Evolutionary conservation across 2,888 invertebrate species (phyloP), one percentile per base, ranked within the genome.

Genomic region (Odontocolon sp.): DNA sequence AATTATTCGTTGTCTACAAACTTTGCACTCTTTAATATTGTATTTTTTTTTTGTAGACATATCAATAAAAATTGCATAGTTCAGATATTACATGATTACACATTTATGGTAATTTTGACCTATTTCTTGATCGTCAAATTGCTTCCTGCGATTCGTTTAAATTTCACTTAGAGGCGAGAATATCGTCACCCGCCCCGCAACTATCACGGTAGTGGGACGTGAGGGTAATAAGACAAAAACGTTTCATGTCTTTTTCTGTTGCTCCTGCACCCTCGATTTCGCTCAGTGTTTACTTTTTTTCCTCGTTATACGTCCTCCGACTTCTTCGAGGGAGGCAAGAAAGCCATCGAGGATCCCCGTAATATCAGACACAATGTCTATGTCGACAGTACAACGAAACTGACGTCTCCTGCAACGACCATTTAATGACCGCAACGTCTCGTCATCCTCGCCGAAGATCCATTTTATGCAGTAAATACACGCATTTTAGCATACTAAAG

Each of bases 71-170:
- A 61, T 63, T 67, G 28, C 5, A 23, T 5, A 23, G 21, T 18
- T 33, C 63, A 42, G 52, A 66, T 45, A 54, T 59, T 36, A 66
- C 52, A 26, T n/a, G 61, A 61, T 61, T 61, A 45, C 52, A 50
- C 67, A 59, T 28, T 76, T 70, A 76, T 70, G 76, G 59, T 76
- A 66, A 76, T 76, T n/a, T 61, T 38, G 38, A 54, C 64, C 61
- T 47, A 76, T 70, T 76, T 66, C 66, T 66, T 26, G 64, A 52
- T 47, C 59, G 70, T 70, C 59, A 61, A 70, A 64, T 70, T 66
- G 42, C 70, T 61, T 38, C 23, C 45, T 26, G 66, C 40, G 50
- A 45, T 76, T 66, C 66, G 50, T 66, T 76, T 40, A 76, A 76
- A 70, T 45, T 40, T 70, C 70, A 66, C 76, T 76, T 50, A 70